Base-by-base conservation (phyloP, 2,113 vertebrate species). In the Motacilla tschutschensis region DNA sequence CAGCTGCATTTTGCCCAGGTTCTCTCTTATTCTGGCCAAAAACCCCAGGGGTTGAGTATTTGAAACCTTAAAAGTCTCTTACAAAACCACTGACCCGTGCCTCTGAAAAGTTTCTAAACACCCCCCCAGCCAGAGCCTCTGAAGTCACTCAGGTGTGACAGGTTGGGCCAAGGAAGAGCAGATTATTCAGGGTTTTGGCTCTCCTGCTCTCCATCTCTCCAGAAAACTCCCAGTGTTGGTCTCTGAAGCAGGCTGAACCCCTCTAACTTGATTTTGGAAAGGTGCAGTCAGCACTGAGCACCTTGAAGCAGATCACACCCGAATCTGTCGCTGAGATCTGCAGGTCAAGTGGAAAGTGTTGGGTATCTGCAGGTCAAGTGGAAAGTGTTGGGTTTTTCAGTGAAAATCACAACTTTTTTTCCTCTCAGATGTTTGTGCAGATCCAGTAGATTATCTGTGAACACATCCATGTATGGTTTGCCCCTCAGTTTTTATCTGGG, bases 401-500 rank as follows among this genome's bases (percentile, higher is more conserved):
- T 35, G 55, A 33, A 63, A 82, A 44, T 29, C 48, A 20, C 25
- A 55, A 41, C 65, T 48, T 75, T 69, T 69, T 62, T 62, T 77
- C 46, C 62, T 2, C 2, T 77, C 35, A 67, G 62, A 29, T 14
- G 50, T 71, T 87, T 78, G 73, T 36, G 29, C 54, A 83, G 79
- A 75, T 35, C 41, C 79, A 64, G 36, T 4, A 83, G 82, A 75
- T 87, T 55, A 41, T 24, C 35, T 13, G 36, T 51, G 20, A 51
- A 3, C 38, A 40, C 19, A 10, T 7, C 43, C 31, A n/a, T 0
- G 0, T 16, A 7, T 6, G 36, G 35, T 59, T 65, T 65, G 63
- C 43, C 78, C 50, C 51, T 70, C 24, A 1, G 8, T 38, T 87
- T 71, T 60, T 50, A 78, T 80, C 79, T 46, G 62, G 60, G 79